phyloP scores from a whole-genome alignment of 2,113 vertebrate species.

The Syngnathus scovelli region DNA sequence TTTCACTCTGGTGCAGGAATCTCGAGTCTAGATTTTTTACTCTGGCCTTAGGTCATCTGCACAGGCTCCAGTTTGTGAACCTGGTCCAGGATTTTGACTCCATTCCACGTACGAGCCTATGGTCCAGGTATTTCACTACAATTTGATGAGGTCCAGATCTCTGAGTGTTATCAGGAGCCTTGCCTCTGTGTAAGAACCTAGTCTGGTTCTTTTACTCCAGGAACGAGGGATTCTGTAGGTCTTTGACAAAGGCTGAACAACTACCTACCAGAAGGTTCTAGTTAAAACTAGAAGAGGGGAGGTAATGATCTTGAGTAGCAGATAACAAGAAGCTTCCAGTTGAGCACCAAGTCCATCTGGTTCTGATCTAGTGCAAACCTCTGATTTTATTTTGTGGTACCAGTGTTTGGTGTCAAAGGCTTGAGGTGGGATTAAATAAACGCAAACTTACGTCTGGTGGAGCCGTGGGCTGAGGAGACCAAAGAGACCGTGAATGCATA shows the following conservation, averaged over 20 bases:
- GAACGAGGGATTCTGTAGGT: neutral
- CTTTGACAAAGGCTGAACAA: neutral
- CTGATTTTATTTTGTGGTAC: neutral
- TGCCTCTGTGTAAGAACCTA: neutral
- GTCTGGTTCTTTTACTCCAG: neutral
- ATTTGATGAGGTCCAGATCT: no score
- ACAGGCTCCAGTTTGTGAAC: no score
- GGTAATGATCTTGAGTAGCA: constrained; percentile 28
- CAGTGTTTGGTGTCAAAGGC: constrained; percentile 13
- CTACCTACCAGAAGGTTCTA: constrained; percentile 2
- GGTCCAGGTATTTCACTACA: no score
- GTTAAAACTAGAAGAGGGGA: neutral
- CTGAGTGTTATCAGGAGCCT: no score
- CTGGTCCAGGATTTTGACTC: neutral
- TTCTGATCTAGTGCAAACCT: neutral
- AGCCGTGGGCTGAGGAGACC: constrained; percentile 43
- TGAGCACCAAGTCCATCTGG: neutral
- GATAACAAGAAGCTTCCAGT: neutral
- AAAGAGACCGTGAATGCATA: constrained; percentile 25
- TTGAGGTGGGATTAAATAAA: constrained; percentile 6
- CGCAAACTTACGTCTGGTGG: constrained; percentile 54
- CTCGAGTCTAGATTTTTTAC: neutral
- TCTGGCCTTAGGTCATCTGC: neutral
- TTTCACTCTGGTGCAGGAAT: neutral
- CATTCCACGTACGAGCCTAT: neutral